Conservation (phyloP, 2,888 invertebrate genomes). For the Melanargia galathea region DNA sequence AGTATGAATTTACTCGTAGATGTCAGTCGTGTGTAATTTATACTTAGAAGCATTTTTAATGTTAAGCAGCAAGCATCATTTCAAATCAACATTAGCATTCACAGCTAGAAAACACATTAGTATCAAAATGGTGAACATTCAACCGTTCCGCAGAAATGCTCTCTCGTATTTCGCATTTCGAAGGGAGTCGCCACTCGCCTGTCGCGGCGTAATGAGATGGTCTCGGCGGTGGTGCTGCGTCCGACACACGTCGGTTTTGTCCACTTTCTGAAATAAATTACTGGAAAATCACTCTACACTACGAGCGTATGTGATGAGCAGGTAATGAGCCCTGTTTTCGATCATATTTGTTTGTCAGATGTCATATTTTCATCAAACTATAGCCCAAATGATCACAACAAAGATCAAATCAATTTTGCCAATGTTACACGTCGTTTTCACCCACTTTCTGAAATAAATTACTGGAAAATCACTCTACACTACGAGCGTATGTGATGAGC, state of each 20-base stretch:
- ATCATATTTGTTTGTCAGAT: too few species aligned
- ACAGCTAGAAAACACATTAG: neutral
- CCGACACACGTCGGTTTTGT: conserved; percentile 18
- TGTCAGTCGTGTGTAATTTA: too few species aligned
- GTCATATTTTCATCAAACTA: too few species aligned
- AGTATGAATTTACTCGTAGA: too few species aligned
- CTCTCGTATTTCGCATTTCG: conserved; percentile 17
- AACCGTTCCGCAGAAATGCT: conserved; percentile 10
- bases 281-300: conserved; percentile 9
- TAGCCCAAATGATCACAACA: too few species aligned
- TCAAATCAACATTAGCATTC: neutral
- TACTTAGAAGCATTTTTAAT: too few species aligned
- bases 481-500: too few species aligned
- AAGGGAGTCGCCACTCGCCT: neutral
- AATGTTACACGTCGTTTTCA: conserved; percentile 13
- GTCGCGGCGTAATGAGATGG: conserved; percentile 26
- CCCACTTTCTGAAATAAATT: conserved; percentile 16
- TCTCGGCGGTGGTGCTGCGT: conserved; percentile 7
- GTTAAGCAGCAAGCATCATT: too few species aligned
- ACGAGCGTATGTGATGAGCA: too few species aligned
- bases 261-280: conserved; percentile 15
- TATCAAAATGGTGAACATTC: conserved; percentile 6
- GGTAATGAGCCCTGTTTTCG: too few species aligned
- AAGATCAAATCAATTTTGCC: too few species aligned
- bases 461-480: conserved; percentile 12